phyloP scores from a whole-genome alignment of 2,888 invertebrate species.

The Hemistola chrysoprasaria region DNA sequence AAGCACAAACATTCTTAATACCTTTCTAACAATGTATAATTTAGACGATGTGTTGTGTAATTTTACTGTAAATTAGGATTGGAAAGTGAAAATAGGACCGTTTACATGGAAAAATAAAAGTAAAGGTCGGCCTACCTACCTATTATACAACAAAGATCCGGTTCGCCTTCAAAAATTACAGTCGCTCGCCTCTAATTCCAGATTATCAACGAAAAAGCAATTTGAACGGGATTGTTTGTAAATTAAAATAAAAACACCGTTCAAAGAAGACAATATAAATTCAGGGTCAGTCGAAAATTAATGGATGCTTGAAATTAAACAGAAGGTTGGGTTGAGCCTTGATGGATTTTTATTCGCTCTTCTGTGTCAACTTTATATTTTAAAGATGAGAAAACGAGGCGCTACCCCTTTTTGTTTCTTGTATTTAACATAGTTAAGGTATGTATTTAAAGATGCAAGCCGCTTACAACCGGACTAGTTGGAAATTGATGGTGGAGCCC shows the following conservation, averaged over 20 bases:
- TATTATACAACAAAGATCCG: conserved; percentile 25
- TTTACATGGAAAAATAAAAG: conserved; percentile 1
- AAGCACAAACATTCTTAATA: not conserved
- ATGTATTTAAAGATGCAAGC: too few relatives aligned
- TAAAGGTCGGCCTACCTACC: conserved; percentile 1
- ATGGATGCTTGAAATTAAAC: conserved; percentile 41
- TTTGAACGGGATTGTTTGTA: conserved; percentile 43
- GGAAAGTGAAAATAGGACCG: not conserved
- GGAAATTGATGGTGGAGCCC: too few relatives aligned
- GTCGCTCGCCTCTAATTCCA: conserved; percentile 33
- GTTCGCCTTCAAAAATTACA: conserved; percentile 27
- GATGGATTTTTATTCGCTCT: conserved; percentile 9
- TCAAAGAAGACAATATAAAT: conserved; percentile 59
- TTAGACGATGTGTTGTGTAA: too few relatives aligned
- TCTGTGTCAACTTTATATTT: conserved; percentile 21
- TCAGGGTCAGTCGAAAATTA: conserved; percentile 44
- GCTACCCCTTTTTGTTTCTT: too few relatives aligned
- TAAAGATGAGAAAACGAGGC: conserved; percentile 4
- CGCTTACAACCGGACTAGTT: too few relatives aligned
- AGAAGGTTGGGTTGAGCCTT: conserved; percentile 20
- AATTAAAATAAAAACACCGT: conserved; percentile 50
- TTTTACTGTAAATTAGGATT: too few relatives aligned
- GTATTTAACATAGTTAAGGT: too few relatives aligned
- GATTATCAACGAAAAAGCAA: conserved; percentile 42
- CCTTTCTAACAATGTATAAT: too few relatives aligned